A percentile compares a stretch with the other conserved stretches of the same genome.
phyloP scores from a whole-genome alignment of 2,888 invertebrate genomes.

The Bruchidius siliquastri region DNA sequence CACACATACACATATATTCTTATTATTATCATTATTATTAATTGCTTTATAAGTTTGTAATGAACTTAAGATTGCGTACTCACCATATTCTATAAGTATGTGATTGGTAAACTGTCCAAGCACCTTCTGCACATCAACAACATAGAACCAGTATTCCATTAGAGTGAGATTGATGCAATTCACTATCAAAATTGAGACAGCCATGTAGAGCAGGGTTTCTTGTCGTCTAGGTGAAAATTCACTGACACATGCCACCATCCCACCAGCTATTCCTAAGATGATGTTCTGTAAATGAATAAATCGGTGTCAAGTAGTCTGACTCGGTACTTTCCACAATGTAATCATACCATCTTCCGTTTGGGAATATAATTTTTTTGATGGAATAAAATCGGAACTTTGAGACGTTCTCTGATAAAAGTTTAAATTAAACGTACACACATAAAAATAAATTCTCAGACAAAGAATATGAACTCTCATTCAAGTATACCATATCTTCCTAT shows the following conservation, averaged over 20 bases:
- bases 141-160: constrained; percentile 49
- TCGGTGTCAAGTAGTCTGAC: not conserved
- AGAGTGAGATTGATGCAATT: constrained; percentile 52
- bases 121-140: constrained; percentile 37
- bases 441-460: too few relatives aligned
- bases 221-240: constrained; percentile 46
- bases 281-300: constrained; percentile 44
- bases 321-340: too few relatives aligned
- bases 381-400: too few relatives aligned
- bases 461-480: too few relatives aligned
- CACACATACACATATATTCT: too few relatives aligned
- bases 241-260: constrained; percentile 49
- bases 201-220: constrained; percentile 48
- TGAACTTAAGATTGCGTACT: constrained; percentile 11
- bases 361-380: too few relatives aligned
- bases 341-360: too few relatives aligned
- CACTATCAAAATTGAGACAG: constrained; percentile 54
- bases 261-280: constrained; percentile 48
- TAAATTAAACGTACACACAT: too few relatives aligned
- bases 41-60: too few relatives aligned
- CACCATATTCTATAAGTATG: constrained; percentile 45
- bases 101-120: constrained; percentile 30
- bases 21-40: too few relatives aligned
- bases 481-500: too few relatives aligned
- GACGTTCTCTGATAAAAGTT: too few relatives aligned